Conservation (phyloP, 2,797 vertebrate genomes). For the Pseudopleuronectes americanus region DNA sequence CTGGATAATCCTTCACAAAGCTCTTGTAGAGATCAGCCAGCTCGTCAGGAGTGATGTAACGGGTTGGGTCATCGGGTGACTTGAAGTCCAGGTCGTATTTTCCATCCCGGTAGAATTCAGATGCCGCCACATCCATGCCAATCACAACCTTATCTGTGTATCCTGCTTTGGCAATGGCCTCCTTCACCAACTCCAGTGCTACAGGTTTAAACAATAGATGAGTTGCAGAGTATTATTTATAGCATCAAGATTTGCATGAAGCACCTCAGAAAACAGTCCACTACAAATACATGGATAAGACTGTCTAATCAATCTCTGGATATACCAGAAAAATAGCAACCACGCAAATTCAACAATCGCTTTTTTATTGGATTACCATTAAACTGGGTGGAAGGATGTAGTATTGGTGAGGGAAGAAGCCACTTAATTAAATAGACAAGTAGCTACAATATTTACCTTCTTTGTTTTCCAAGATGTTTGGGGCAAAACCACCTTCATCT, state of each 20-base stretch:
- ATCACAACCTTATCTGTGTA: constrained; percentile 94
- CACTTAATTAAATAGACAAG: not conserved
- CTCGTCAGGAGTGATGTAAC: constrained; percentile 90
- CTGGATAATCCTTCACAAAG: constrained; percentile 93
- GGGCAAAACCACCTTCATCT: constrained; percentile 95
- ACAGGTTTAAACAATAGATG: constrained; percentile 11
- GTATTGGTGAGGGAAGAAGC: too few relatives aligned
- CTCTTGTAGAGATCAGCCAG: constrained; percentile 92
- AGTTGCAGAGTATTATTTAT: too few relatives aligned
- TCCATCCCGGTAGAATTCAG: constrained; percentile 91
- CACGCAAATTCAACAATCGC: too few relatives aligned
- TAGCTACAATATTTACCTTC: constrained; percentile 84
- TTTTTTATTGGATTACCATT: too few relatives aligned
- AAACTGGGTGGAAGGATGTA: too few relatives aligned
- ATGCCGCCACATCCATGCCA: constrained; percentile 97
- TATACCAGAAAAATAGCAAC: too few relatives aligned
- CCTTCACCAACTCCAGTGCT: constrained; percentile 94
- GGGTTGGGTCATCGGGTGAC: constrained; percentile 91
- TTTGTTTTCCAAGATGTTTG: constrained; percentile 96
- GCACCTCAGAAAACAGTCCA: not conserved
- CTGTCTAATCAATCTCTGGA: too few relatives aligned
- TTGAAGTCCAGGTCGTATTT: constrained; percentile 98
- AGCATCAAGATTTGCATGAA: not conserved
- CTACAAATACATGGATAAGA: not conserved
- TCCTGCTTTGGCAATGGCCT: constrained; percentile 90